These are phyloP conservation scores for Centropus unirufus DNA, from an alignment of 2,113 vertebrate species.

Conservation along the genomic window DNA sequence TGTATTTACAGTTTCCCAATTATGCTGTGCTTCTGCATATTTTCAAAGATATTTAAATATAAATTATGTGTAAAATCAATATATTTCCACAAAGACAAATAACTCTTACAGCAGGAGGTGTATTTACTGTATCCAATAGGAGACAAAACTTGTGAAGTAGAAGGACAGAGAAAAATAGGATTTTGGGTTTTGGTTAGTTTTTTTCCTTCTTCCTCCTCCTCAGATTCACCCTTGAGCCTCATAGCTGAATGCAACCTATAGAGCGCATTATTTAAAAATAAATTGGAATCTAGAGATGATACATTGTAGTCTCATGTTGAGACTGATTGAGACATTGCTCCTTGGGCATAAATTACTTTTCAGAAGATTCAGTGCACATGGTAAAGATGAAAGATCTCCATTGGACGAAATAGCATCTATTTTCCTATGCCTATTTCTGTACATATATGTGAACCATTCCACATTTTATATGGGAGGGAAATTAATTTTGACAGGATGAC, in stretches of 20 bases:
- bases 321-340: neutral
- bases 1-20: neutral
- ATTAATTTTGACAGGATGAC: slow-evolving; percentile 23
- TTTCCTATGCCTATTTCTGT: neutral
- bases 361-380: neutral
- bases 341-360: neutral
- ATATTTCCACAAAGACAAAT: neutral
- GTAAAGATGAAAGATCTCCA: neutral
- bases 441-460: neutral
- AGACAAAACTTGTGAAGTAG: neutral
- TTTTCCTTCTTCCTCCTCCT: no score
- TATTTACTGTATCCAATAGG: neutral
- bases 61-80: neutral
- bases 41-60: neutral
- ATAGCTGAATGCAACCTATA: neutral
- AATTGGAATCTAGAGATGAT: neutral
- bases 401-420: neutral
- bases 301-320: neutral
- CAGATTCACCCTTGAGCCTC: neutral
- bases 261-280: neutral
- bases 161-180: neutral
- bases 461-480: neutral
- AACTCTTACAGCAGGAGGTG: neutral
- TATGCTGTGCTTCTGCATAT: neutral
- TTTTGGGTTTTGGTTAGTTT: neutral